Percentiles rank a stretch among this genome's conserved stretches.
Evolutionary conservation across 2,113 vertebrate genomes (phyloP).

Genomic region (Salminus brasiliensis): DNA sequence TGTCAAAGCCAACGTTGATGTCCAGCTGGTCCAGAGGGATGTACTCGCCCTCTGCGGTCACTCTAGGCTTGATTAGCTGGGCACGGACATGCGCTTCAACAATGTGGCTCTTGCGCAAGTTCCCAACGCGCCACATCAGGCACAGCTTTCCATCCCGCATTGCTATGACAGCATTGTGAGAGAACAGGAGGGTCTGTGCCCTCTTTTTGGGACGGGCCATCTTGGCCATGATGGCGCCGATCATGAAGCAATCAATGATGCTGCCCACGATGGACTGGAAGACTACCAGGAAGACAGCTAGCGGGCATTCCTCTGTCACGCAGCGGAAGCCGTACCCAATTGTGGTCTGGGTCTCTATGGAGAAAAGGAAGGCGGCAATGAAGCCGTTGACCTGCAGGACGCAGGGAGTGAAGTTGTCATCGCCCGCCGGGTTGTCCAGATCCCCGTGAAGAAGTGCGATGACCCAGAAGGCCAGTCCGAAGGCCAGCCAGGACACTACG

Average conservation of each 20-base stretch:
- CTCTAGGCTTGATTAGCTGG: slow-evolving; percentile 93
- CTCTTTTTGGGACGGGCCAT: slow-evolving; percentile 98
- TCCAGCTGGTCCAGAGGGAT: slow-evolving; percentile 97
- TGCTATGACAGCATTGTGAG: slow-evolving; percentile 91
- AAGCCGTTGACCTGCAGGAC: slow-evolving; percentile 96
- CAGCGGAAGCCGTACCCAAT: slow-evolving; percentile 97
- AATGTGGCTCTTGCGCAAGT: slow-evolving; percentile 96
- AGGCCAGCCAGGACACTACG: slow-evolving; percentile 91
- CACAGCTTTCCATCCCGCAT: slow-evolving; percentile 94
- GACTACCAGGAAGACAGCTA: slow-evolving; percentile 96
- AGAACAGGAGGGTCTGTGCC: slow-evolving; percentile 94
- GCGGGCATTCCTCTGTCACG: slow-evolving; percentile 93
- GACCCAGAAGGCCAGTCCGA: slow-evolving; percentile 94
- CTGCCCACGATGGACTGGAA: slow-evolving; percentile 97
- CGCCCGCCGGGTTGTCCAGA: slow-evolving; percentile 86
- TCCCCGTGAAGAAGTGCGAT: slow-evolving; percentile 95
- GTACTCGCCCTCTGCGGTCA: slow-evolving; percentile 95
- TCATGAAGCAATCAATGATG: slow-evolving; percentile 99
- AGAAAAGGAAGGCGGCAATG: slow-evolving; percentile 95
- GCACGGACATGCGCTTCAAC: slow-evolving; percentile 97
- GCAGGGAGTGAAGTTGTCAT: slow-evolving; percentile 90
- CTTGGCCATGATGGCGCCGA: slow-evolving; percentile 98
- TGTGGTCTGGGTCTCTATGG: slow-evolving; percentile 96
- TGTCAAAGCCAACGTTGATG: slow-evolving; percentile 97
- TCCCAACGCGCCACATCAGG: slow-evolving; percentile 97